Conservation (phyloP, 2,888 invertebrate genomes). For the Meiosimyza decipiens region DNA sequence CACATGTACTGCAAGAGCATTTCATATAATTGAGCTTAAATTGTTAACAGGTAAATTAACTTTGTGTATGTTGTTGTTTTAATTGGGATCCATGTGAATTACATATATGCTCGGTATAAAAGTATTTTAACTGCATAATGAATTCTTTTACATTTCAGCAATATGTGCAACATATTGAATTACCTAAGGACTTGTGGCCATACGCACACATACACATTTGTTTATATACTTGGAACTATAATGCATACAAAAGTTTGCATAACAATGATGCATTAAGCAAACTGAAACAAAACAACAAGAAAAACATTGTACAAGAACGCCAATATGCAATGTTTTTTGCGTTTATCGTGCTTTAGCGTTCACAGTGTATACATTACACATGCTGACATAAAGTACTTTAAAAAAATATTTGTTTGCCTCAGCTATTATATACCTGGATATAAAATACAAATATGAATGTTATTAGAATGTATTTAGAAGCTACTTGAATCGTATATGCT, state of each 20-base stretch:
- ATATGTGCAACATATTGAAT: background rate
- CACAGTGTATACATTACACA: background rate
- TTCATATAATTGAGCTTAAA: too few species aligned
- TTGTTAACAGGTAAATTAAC: too few species aligned
- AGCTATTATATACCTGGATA: too few species aligned
- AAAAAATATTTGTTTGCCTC: too few species aligned
- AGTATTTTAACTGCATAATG: background rate
- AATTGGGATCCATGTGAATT: background rate
- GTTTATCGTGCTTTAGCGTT: background rate
- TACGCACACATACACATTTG: too few species aligned
- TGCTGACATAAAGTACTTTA: too few species aligned
- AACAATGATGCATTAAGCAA: slow-evolving; percentile 3
- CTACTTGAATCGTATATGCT: too few species aligned
- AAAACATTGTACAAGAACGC: slow-evolving; percentile 12
- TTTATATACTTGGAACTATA: background rate
- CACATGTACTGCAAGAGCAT: too few species aligned
- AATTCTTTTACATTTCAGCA: background rate
- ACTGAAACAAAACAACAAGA: background rate
- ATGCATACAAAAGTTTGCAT: background rate
- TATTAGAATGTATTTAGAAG: too few species aligned
- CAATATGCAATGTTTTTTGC: background rate
- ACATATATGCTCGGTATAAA: slow-evolving; percentile 2
- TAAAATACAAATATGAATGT: too few species aligned
- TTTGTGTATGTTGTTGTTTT: too few species aligned
- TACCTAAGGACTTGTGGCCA: background rate